Evolutionary conservation across 37 sponge, comb jelly and placozoan genomes (phyloP).

Genomic region (Eunapius fragilis): DNA sequence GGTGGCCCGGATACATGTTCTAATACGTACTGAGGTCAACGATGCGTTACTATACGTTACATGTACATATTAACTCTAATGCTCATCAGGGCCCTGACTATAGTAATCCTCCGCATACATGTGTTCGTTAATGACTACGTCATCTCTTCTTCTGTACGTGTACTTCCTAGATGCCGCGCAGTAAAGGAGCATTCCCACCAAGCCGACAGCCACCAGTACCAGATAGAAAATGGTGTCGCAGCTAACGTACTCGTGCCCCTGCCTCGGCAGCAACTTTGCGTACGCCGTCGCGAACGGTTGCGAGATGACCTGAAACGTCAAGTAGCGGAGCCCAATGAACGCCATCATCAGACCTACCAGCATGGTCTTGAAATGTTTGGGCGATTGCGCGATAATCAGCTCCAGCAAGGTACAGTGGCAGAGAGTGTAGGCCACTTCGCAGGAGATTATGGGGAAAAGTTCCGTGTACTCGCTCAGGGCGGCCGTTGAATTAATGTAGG

Average conservation of each 20-base stretch:
- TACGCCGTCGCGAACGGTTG: background rate
- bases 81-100: too few species aligned
- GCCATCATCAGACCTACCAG: background rate
- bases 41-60: too few species aligned
- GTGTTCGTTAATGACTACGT: background rate
- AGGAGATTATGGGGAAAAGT: background rate
- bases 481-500: background rate
- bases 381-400: background rate
- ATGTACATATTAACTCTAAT: too few species aligned
- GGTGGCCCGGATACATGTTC: too few species aligned
- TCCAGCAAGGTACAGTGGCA: background rate
- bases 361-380: background rate
- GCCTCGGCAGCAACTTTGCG: background rate
- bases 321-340: background rate
- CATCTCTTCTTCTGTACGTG: background rate
- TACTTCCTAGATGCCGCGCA: background rate
- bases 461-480: background rate
- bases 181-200: background rate
- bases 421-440: background rate
- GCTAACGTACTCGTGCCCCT: background rate
- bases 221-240: background rate
- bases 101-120: background rate
- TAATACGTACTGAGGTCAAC: too few species aligned
- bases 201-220: background rate
- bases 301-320: background rate